Evolutionary conservation across 35 echinoderm and acorn worm genomes (phyloP), one percentile per base, ranked within the genome.

Genomic region (Nesometra sesokonis): DNA sequence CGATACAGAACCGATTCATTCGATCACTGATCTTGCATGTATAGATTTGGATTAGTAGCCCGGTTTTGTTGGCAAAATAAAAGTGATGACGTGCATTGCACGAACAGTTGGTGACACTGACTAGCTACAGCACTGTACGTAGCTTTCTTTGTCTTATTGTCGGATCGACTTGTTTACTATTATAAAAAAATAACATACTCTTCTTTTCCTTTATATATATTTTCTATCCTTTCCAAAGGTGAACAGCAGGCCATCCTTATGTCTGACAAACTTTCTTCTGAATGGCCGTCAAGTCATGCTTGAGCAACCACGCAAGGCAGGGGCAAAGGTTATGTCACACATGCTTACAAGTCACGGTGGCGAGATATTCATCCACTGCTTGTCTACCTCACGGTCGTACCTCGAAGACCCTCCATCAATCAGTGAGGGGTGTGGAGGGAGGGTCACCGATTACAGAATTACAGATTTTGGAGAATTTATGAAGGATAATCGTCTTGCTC

Each of bases 301-400:
- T 19, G 96, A 99, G 46, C 96, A 99, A 47, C 96, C 96, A 17
- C 84, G 96, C 76, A 94, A 93, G 37, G 36, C 83, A 17, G 93
- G 96, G 23, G 78, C 88, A 78, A 99, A 99, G 85, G 85, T 91
- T 34, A 91, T 94, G 77, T 92, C 96, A 4, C 93, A 99, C 90
- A 99, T 99, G 96, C 82, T 99, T 35, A 93, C 96, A 40, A 99
- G 96, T 80, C 96, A 99, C 39, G 96, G 96, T 13, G 96, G 96
- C 11, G 93, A 99, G 57, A 99, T 99, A 85, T 94, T 90, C 88
- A 88, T 99, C 5, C 96, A 99, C 82, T 91, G 92, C 76, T 78
- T 99, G 30, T 82, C 89, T 2, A 99, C 88, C 33, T 78, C 85
- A 27, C 79, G 96, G 30, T 99, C 96, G 32, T 85, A 84, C 30